Evolutionary conservation across 2,888 invertebrate genomes (phyloP).

Genomic region (Podabrus alpinus): DNA sequence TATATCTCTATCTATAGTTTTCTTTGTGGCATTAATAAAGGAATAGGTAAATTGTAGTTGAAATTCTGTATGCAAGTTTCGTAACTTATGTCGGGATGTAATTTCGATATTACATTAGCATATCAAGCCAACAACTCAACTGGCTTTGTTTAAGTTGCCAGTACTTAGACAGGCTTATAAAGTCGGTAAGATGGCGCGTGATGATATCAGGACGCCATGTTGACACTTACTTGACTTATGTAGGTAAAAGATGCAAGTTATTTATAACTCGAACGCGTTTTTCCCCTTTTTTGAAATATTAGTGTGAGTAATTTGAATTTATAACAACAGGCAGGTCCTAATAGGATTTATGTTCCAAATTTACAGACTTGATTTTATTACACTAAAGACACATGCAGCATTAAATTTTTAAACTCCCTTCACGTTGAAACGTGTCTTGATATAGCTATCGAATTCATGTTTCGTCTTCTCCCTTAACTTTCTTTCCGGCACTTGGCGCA

Average conservation of each 20-base stretch:
- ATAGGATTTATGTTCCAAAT: not conserved
- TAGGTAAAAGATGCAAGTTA: constrained; percentile 26
- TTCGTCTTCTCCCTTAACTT: not conserved
- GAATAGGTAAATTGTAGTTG: not conserved
- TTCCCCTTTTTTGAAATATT: constrained; percentile 9
- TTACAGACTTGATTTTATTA: not conserved
- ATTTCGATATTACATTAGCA: constrained; percentile 34
- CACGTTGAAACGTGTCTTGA: not conserved
- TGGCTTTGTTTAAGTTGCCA: constrained; percentile 32
- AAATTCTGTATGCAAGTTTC: constrained; percentile 12
- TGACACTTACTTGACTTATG: constrained; percentile 29
- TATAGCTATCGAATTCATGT: not conserved
- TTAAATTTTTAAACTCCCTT: not conserved
- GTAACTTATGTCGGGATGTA: constrained; percentile 24
- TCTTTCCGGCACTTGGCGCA: not conserved
- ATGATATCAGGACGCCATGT: constrained; percentile 32
- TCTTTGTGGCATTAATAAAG: not conserved
- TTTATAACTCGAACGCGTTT: constrained; percentile 20
- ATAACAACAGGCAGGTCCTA: not conserved
- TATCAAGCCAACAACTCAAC: constrained; percentile 32
- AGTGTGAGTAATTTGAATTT: constrained; percentile 19
- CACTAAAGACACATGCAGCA: not conserved
- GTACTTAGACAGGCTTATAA: constrained; percentile 33
- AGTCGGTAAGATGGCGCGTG: constrained; percentile 41
- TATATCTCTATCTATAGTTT: not conserved